Percentiles rank a stretch among this genome's conserved stretches.
Evolutionary conservation across 30 jellyfish, hydroid and myxozoan genomes (phyloP).

Genomic region (Phacellophora camtschatica): DNA sequence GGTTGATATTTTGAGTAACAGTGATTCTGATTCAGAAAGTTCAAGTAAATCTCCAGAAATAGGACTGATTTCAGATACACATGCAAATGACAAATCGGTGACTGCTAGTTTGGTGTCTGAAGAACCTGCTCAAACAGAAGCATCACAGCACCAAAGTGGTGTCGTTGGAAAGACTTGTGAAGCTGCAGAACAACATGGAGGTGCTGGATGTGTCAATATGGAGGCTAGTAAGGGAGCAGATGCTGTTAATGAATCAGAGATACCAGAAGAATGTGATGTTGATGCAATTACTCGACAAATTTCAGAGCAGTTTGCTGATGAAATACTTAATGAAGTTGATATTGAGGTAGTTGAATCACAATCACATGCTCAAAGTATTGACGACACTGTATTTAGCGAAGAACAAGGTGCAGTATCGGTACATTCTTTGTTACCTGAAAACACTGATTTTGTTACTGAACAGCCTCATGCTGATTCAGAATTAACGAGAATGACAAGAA

Average conservation of each 20-base stretch:
- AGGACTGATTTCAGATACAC: not conserved
- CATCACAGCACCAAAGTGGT: not conserved
- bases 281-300: conserved; percentile 20
- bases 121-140: not conserved
- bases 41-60: not conserved
- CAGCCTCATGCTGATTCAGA: not conserved
- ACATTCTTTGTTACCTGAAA: not conserved
- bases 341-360: not conserved
- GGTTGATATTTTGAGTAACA: conserved; percentile 37
- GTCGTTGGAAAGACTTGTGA: not conserved
- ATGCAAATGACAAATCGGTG: not conserved
- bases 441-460: not conserved
- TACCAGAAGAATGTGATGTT: too few species aligned
- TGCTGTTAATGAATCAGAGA: not conserved
- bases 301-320: conserved; percentile 49
- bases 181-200: not conserved
- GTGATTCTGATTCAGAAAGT: conserved; percentile 19
- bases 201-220: not conserved
- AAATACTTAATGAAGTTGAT: not conserved
- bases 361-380: not conserved
- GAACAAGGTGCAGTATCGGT: not conserved
- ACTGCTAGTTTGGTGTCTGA: not conserved
- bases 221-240: too few species aligned
- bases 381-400: not conserved
- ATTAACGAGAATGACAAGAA: conserved; percentile 4